Percentiles rank a stretch among this genome's conserved stretches.
Conservation (phyloP, 2,797 vertebrate species). For the Phyllotis vaccarum region DNA sequence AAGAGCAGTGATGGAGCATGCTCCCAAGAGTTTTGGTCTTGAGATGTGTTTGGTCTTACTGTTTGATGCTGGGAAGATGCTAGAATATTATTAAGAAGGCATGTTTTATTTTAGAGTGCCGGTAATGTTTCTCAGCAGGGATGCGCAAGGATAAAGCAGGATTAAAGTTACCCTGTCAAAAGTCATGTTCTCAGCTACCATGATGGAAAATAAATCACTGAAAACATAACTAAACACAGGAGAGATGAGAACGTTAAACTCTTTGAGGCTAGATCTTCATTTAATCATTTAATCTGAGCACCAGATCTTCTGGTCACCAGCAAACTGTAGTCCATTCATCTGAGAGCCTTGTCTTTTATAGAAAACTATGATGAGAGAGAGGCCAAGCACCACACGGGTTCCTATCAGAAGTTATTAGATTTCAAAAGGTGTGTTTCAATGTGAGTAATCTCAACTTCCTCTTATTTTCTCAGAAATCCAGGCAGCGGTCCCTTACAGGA, state of each 20-base stretch:
- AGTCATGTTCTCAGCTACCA: not conserved
- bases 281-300: not conserved
- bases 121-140: not conserved
- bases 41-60: not conserved
- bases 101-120: not conserved
- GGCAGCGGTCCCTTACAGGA: constrained; percentile 95
- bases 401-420: not conserved
- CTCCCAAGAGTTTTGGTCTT: not conserved
- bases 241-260: not conserved
- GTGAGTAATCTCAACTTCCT: not conserved
- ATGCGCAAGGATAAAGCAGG: constrained; percentile 3
- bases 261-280: not conserved
- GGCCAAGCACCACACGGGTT: not conserved
- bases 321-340: not conserved
- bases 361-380: not conserved
- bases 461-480: constrained; percentile 90
- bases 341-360: not conserved
- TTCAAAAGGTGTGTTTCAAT: constrained; percentile 10
- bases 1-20: not conserved
- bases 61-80: not conserved
- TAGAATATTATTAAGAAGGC: not conserved
- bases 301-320: not conserved
- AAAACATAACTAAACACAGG: not conserved
- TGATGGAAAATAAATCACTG: not conserved
- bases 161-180: constrained; percentile 27